These are phyloP conservation scores for Pentamera pediparva DNA, from an alignment of 53 echinoderm and acorn worm species.

Conservation along the genomic window DNA sequence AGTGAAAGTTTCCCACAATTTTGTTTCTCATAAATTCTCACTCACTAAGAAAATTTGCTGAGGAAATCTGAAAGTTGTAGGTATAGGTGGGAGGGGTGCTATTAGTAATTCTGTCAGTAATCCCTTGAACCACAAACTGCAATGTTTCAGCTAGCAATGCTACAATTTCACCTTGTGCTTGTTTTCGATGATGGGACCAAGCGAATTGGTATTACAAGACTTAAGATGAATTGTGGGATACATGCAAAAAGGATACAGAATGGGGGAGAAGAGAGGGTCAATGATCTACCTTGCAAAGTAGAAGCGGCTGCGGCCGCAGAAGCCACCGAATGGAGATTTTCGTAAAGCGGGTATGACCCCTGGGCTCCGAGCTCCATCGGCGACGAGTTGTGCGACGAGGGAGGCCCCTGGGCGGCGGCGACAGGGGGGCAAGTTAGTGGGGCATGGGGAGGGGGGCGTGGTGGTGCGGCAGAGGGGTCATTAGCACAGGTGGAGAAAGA, in stretches of 20 bases:
- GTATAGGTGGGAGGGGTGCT: too few relatives aligned
- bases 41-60: too few relatives aligned
- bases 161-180: too few relatives aligned
- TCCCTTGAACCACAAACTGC: too few relatives aligned
- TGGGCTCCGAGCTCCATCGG: neutral
- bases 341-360: constrained; percentile 33
- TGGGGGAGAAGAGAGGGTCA: constrained; percentile 5
- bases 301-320: too few relatives aligned
- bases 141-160: too few relatives aligned
- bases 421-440: constrained; percentile 18
- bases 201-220: neutral
- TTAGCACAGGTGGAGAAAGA: constrained; percentile 13
- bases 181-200: neutral
- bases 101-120: too few relatives aligned
- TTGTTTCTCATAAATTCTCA: too few relatives aligned
- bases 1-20: too few relatives aligned
- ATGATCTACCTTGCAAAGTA: constrained; percentile 34
- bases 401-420: constrained; percentile 1
- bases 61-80: too few relatives aligned
- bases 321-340: constrained; percentile 44
- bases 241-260: constrained; percentile 10
- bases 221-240: constrained; percentile 14
- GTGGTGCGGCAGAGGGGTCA: constrained; percentile 20
- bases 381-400: neutral
- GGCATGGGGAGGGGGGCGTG: constrained; percentile 16